phyloP scores from a whole-genome alignment of 2,888 invertebrate species.

The Liopterus haemorrhoidalis region DNA sequence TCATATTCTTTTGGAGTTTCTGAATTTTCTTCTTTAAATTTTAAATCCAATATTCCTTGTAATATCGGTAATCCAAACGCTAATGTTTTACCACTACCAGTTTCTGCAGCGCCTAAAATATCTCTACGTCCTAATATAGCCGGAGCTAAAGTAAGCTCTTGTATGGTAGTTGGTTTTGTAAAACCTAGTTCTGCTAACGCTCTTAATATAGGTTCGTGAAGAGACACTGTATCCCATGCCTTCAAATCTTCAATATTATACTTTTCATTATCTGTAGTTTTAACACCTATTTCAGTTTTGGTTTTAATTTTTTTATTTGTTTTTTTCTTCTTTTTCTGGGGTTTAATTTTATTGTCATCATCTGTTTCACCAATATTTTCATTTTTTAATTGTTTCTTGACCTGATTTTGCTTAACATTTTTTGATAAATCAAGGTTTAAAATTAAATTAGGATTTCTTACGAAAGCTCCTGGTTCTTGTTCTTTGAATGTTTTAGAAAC shows the following conservation, averaged over 20 bases:
- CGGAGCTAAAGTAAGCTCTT: constrained; percentile 70
- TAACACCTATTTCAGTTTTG: constrained; percentile 17
- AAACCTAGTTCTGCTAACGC: constrained; percentile 74
- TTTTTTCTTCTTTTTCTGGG: constrained; percentile 17
- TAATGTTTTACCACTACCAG: constrained; percentile 97
- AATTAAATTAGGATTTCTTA: constrained; percentile 19
- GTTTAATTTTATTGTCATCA: constrained; percentile 12
- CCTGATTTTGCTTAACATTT: constrained; percentile 14
- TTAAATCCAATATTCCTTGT: constrained; percentile 70
- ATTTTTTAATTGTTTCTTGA: constrained; percentile 13
- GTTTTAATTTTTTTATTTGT: constrained; percentile 15
- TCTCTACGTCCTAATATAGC: constrained; percentile 80
- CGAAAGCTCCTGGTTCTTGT: constrained; percentile 25
- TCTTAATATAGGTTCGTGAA: constrained; percentile 63
- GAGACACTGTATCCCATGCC: constrained; percentile 62
- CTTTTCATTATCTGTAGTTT: constrained; percentile 20
- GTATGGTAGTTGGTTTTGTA: constrained; percentile 81
- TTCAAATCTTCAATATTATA: constrained; percentile 47
- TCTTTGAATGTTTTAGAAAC: constrained; percentile 26
- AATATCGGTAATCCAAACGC: constrained; percentile 96
- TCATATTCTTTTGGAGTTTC: constrained; percentile 38
- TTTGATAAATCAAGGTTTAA: constrained; percentile 18
- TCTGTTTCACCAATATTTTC: constrained; percentile 9
- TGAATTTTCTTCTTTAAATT: constrained; percentile 36
- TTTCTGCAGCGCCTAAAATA: constrained; percentile 97